Evolutionary conservation across 1,140 invertebrate species (phyloP).

Genomic region (Globodera ellingtonae): DNA sequence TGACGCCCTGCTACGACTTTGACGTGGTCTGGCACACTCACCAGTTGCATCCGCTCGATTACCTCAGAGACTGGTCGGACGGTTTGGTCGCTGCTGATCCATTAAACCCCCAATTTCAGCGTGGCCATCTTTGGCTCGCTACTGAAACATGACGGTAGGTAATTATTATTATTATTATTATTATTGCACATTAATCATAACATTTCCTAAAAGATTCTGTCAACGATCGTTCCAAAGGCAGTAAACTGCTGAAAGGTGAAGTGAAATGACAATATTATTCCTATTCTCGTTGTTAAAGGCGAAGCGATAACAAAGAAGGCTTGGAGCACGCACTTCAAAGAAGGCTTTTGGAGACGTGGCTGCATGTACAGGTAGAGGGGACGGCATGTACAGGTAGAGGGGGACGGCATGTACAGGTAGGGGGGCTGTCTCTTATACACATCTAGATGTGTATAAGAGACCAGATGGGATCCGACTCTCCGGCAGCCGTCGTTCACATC

Average conservation of each 20-base stretch:
- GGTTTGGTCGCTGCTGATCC: neutral
- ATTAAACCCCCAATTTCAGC: conserved; percentile 12
- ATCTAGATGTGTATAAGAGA: too few species aligned
- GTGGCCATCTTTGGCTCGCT: conserved; percentile 64
- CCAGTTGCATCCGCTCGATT: conserved; percentile 53
- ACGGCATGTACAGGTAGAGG: neutral
- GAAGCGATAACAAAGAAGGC: conserved; percentile 61
- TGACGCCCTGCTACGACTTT: conserved; percentile 70
- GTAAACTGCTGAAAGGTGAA: conserved; percentile 60
- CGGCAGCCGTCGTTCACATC: neutral
- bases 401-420: neutral
- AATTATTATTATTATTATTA: neutral
- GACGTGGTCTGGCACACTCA: conserved; percentile 69
- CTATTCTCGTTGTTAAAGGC: conserved; percentile 36
- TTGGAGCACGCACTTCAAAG: conserved; percentile 60
- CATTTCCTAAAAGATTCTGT: conserved; percentile 63
- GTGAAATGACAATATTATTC: neutral
- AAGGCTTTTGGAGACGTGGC: conserved; percentile 62
- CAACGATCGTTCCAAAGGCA: conserved; percentile 65
- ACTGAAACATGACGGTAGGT: conserved; percentile 37
- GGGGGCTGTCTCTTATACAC: too few species aligned
- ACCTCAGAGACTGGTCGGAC: conserved; percentile 15
- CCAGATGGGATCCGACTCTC: neutral
- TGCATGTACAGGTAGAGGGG: conserved; percentile 58
- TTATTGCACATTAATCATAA: too few species aligned